Evolutionary conservation across 2,888 invertebrate species (phyloP), one percentile per base, ranked within the genome.

Genomic region (Oxyscelio sp.): DNA sequence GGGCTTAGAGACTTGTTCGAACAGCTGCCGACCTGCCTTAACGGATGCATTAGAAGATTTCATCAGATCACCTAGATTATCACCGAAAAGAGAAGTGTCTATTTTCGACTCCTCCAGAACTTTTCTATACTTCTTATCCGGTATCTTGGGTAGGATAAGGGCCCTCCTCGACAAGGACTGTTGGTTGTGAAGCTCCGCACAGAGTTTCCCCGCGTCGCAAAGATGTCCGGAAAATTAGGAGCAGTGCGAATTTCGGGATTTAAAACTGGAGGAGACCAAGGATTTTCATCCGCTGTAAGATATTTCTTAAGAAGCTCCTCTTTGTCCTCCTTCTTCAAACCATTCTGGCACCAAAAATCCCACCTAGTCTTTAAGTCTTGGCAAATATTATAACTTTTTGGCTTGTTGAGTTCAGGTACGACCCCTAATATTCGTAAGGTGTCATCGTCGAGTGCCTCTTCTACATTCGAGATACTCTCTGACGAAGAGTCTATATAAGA

Each of bases 21-120:
- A 19, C n/a, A 40, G 9, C 17, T 45, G 38, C 4, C 58, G 45
- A 2, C 75, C 71, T 0, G 61, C 19, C 17, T 65, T 71, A 0
- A 40, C 66, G 13, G 61, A 56, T 0, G 61, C 6, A 11, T 73
- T 59, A 4, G 79, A 19, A 3, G 40, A 15, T 11, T 73, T 81
- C 1, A 85, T 17, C 9, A 31, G 58, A 11, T 58, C 70, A 1
- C 40, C 45, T 11, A 82, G 21, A 0, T 82, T 43, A 2, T 74
- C 8, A 0, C 82, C 78, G 43, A 79, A 79, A 2, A 85, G 38
- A 11, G 27, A 27, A 3, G 34, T 54, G 21, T 68, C 75, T 11
- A 59, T 34, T 24, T 58, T 63, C 11, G 73, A 17, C 0, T 71
- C 40, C 38, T 75, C 56, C 17, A 84, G 34, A 6, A 79, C 13